Evolutionary conservation across 2,113 vertebrate genomes (phyloP).

Genomic region (Geococcyx californianus): DNA sequence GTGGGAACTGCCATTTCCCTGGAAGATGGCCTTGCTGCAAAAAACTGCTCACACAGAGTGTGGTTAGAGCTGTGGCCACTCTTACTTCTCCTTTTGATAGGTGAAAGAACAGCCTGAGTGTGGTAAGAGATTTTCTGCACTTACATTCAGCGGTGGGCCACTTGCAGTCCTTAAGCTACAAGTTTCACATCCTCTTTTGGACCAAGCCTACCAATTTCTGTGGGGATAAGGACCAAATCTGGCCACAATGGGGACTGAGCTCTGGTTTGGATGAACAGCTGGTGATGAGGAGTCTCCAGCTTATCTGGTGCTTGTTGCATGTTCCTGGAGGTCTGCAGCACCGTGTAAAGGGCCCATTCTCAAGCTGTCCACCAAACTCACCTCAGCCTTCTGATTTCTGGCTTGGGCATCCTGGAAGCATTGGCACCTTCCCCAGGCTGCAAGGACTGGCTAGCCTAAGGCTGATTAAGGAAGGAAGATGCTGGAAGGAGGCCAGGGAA

Average conservation of each 20-base stretch:
- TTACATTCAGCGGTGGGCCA: not conserved
- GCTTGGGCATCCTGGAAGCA: not conserved
- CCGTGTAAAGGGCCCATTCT: rapidly evolving
- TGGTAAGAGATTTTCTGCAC: not conserved
- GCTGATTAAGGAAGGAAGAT: not conserved
- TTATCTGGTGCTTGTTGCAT: rapidly evolving
- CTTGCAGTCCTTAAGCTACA: not conserved
- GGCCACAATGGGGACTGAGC: rapidly evolving
- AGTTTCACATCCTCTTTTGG: not conserved
- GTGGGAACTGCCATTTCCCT: not conserved
- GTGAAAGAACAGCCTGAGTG: not conserved
- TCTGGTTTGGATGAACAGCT: not conserved
- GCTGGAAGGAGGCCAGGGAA: not conserved
- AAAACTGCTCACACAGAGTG: not conserved
- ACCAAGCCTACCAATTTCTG: not conserved
- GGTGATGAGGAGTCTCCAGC: rapidly evolving
- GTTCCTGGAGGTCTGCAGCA: not conserved
- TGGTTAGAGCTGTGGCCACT: not conserved
- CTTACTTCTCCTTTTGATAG: slow-evolving; percentile 20
- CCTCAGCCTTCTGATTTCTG: not conserved
- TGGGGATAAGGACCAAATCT: rapidly evolving
- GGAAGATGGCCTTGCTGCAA: not conserved
- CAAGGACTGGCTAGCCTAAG: rapidly evolving
- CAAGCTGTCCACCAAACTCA: not conserved
- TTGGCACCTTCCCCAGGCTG: not conserved